Conservation (phyloP, 2,888 invertebrate genomes). For the Acronicta psi region DNA sequence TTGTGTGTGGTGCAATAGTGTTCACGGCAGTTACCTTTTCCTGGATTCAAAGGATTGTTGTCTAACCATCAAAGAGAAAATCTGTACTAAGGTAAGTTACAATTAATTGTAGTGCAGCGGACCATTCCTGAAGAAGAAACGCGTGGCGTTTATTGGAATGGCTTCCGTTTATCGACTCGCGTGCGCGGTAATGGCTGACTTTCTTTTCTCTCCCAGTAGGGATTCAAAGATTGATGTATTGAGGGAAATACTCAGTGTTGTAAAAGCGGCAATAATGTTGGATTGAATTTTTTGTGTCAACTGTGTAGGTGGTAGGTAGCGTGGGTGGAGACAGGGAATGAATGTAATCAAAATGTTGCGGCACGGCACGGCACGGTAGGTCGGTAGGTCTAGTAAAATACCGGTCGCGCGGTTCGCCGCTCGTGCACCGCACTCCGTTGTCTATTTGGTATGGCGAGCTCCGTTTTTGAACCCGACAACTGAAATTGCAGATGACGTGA, state of each 20-base stretch:
- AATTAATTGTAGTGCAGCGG: constrained; percentile 49
- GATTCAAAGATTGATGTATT: constrained; percentile 60
- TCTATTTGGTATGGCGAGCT: constrained; percentile 40
- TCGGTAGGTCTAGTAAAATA: constrained; percentile 42
- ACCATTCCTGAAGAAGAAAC: constrained; percentile 57
- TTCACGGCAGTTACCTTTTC: constrained; percentile 72
- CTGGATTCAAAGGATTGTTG: constrained; percentile 86
- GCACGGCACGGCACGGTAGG: constrained; percentile 28
- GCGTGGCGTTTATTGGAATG: constrained; percentile 83
- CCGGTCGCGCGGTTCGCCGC: constrained; percentile 53
- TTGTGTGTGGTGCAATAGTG: constrained; percentile 86
- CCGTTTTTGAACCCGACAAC: constrained; percentile 26
- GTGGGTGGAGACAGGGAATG: constrained; percentile 79
- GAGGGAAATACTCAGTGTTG: constrained; percentile 50
- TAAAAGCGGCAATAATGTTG: constrained; percentile 51
- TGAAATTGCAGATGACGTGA: constrained; percentile 16
- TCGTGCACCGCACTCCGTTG: constrained; percentile 33
- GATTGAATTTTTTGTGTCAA: constrained; percentile 65
- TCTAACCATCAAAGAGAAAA: constrained; percentile 71
- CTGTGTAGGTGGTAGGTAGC: constrained; percentile 50
- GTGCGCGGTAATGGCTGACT: constrained; percentile 89
- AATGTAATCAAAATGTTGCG: constrained; percentile 68
- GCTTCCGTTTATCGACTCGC: constrained; percentile 87
- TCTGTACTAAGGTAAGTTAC: constrained; percentile 76
- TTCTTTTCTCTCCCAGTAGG: constrained; percentile 73